These are phyloP conservation scores for Drosophila tsacasi DNA, from an alignment of 1,140 invertebrate genomes.

Conservation along the genomic window DNA sequence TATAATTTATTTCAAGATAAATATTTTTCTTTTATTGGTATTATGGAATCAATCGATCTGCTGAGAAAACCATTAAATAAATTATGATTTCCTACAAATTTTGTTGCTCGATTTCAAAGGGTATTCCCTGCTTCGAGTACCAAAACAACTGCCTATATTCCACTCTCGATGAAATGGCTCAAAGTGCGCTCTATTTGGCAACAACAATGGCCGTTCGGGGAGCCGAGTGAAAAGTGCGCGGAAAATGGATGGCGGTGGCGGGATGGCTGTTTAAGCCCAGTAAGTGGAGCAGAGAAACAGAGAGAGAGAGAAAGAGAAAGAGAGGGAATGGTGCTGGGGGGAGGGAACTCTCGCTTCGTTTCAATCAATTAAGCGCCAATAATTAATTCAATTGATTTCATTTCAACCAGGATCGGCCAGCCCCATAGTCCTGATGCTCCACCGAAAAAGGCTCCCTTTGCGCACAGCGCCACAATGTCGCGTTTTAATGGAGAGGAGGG, in stretches of 20 bases:
- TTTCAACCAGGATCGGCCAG: constrained; percentile 53
- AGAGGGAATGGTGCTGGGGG: no score
- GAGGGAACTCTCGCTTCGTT: constrained; percentile 64
- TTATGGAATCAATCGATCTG: no score
- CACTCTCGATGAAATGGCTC: constrained; percentile 76
- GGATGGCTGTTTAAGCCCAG: constrained; percentile 45
- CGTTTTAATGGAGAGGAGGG: neutral
- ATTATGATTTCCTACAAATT: neutral
- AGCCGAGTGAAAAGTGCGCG: constrained; percentile 8
- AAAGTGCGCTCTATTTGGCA: constrained; percentile 81
- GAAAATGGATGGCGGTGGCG: constrained; percentile 13
- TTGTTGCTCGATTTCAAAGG: neutral
- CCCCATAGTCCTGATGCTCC: neutral
- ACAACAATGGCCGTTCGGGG: constrained; percentile 58
- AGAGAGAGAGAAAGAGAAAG: no score
- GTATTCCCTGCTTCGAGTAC: neutral
- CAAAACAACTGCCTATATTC: neutral
- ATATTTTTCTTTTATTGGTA: neutral
- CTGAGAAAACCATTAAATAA: neutral
- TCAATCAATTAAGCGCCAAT: constrained; percentile 83
- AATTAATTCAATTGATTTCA: constrained; percentile 83
- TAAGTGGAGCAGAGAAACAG: no score
- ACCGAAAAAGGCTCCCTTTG: neutral
- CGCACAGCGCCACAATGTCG: constrained; percentile 28
- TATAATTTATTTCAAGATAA: neutral